Percentiles rank a stretch among this genome's conserved stretches.
phyloP scores from a whole-genome alignment of 2,888 invertebrate genomes.

The Drosophila cognata region DNA sequence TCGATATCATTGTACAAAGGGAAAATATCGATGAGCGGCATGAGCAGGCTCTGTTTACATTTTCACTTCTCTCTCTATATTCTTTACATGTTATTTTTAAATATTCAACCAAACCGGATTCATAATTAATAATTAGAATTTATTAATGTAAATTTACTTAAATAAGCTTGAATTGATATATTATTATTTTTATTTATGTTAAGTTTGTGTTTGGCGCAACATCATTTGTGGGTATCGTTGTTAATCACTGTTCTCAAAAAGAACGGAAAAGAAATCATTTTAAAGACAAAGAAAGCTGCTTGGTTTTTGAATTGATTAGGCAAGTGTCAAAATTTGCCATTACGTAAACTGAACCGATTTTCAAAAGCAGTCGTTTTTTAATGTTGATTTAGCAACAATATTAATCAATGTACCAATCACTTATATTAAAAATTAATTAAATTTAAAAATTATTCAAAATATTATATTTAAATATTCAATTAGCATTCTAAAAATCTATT shows the following conservation, averaged over 20 bases:
- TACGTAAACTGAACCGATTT: not conserved
- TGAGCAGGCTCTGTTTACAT: constrained; percentile 3
- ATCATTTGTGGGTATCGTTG: not conserved
- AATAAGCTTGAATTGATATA: not conserved
- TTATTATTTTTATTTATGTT: not conserved
- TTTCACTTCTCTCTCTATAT: not conserved
- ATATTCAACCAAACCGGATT: not conserved
- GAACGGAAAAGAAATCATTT: not conserved
- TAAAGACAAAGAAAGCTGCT: not conserved
- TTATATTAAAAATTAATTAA: too few relatives aligned
- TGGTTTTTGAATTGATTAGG: not conserved
- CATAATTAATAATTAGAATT: too few relatives aligned
- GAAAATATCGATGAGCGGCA: constrained; percentile 31
- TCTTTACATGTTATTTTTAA: not conserved
- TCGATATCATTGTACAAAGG: constrained; percentile 11
- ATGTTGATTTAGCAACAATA: not conserved
- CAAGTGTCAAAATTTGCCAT: not conserved
- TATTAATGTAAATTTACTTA: not conserved
- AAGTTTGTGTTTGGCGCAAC: not conserved
- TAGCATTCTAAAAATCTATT: not conserved
- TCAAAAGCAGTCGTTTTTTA: not conserved
- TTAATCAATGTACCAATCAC: too few relatives aligned
- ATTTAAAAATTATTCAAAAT: not conserved
- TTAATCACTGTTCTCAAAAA: not conserved
- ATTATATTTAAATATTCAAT: not conserved